Evolutionary conservation across 2,888 invertebrate genomes (phyloP).

Genomic region (Aphrophora alni): DNA sequence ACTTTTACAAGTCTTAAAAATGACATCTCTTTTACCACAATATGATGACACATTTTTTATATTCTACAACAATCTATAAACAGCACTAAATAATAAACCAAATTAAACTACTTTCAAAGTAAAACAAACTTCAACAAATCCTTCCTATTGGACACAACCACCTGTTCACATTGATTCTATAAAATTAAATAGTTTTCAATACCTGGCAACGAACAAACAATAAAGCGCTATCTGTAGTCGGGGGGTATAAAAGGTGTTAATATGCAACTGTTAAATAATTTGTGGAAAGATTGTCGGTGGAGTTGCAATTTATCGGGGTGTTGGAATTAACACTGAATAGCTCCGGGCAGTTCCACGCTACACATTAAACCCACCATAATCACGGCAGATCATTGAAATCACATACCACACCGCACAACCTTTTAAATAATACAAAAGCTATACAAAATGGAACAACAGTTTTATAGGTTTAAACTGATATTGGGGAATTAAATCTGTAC

Average conservation of each 20-base stretch:
- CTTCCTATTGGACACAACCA: too few species aligned
- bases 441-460: constrained; percentile 7
- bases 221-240: too few species aligned
- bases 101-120: too few species aligned
- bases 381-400: not conserved
- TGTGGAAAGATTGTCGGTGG: constrained; percentile 24
- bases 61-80: too few species aligned
- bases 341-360: not conserved
- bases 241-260: constrained; percentile 27
- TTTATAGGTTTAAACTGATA: constrained; percentile 1
- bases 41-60: too few species aligned
- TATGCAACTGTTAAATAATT: constrained; percentile 29
- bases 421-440: not conserved
- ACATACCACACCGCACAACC: not conserved
- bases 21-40: too few species aligned
- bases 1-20: too few species aligned
- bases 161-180: not conserved
- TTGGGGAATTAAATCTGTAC: not conserved
- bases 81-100: too few species aligned
- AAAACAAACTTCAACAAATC: too few species aligned
- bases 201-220: not conserved
- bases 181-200: not conserved
- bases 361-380: not conserved
- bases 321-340: not conserved
- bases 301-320: not conserved